Evolutionary conservation across 2,797 vertebrate genomes (phyloP).

Genomic region (Gymnoscopelus braueri): DNA sequence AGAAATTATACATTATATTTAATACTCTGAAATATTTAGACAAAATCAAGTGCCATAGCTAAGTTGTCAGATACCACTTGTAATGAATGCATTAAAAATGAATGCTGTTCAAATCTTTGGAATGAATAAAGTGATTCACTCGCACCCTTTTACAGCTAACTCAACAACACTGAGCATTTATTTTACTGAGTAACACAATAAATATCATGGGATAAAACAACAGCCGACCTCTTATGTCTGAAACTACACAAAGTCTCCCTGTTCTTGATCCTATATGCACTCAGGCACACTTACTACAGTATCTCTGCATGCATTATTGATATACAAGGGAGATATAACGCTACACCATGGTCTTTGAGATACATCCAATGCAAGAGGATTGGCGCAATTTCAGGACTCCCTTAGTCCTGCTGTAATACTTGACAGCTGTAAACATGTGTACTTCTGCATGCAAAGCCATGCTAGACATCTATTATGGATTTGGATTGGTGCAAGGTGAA

Average conservation of each 20-base stretch:
- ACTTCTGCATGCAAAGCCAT: constrained; percentile 47
- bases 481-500: constrained; percentile 46
- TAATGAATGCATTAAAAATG: constrained; percentile 2
- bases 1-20: no score
- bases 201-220: no score
- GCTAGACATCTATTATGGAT: constrained; percentile 73
- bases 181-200: no score
- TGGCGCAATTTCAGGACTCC: constrained; percentile 45
- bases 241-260: constrained; percentile 10
- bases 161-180: no score
- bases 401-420: constrained; percentile 54
- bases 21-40: background rate
- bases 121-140: constrained; percentile 9
- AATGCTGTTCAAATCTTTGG: background rate
- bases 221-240: constrained; percentile 1
- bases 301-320: constrained; percentile 68
- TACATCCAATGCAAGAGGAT: constrained; percentile 51
- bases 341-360: constrained; percentile 50
- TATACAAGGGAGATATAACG: constrained; percentile 64
- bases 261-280: constrained; percentile 34
- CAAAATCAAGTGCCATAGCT: constrained; percentile 9
- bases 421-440: constrained; percentile 78
- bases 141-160: background rate
- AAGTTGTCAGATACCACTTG: constrained; percentile 4
- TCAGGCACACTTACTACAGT: constrained; percentile 37